These are phyloP conservation scores for Cyclopterus lumpus DNA, from an alignment of 2,797 vertebrate genomes.

Conservation along the genomic window DNA sequence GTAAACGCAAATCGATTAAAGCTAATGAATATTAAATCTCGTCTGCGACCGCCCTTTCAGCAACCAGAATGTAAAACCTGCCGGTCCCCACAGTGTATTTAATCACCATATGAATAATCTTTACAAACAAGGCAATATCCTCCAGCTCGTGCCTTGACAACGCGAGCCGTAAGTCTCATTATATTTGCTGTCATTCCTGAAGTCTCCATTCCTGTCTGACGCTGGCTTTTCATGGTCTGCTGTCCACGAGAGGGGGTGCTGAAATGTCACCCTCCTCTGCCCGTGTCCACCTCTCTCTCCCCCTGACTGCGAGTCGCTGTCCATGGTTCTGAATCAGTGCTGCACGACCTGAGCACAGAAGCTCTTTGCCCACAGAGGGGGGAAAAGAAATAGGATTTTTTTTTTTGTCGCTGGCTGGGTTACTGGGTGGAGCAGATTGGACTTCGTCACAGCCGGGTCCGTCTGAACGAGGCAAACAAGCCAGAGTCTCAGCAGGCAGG, in stretches of 20 bases:
- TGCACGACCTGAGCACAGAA: background rate
- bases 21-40: conserved; percentile 34
- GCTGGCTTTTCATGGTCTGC: background rate
- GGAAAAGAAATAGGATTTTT: conserved; percentile 5
- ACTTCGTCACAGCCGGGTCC: conserved; percentile 40
- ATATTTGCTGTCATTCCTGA: background rate
- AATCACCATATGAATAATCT: conserved; percentile 40
- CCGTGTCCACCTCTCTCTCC: background rate
- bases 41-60: conserved; percentile 17
- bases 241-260: conserved; percentile 58
- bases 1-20: conserved; percentile 40
- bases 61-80: conserved; percentile 29
- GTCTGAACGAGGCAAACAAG: conserved; percentile 55
- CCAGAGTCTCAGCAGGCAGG: conserved; percentile 50
- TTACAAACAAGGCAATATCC: conserved; percentile 16
- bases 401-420: conserved; percentile 30
- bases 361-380: conserved; percentile 6
- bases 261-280: conserved; percentile 33
- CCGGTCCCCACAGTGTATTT: conserved; percentile 5
- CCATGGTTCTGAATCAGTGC: conserved; percentile 66
- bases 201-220: background rate
- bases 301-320: conserved; percentile 34
- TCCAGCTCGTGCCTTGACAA: conserved; percentile 5
- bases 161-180: background rate
- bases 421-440: conserved; percentile 33